These are phyloP conservation scores for Strix occidentalis DNA, from an alignment of 2,797 vertebrate genomes.

Conservation along the genomic window DNA sequence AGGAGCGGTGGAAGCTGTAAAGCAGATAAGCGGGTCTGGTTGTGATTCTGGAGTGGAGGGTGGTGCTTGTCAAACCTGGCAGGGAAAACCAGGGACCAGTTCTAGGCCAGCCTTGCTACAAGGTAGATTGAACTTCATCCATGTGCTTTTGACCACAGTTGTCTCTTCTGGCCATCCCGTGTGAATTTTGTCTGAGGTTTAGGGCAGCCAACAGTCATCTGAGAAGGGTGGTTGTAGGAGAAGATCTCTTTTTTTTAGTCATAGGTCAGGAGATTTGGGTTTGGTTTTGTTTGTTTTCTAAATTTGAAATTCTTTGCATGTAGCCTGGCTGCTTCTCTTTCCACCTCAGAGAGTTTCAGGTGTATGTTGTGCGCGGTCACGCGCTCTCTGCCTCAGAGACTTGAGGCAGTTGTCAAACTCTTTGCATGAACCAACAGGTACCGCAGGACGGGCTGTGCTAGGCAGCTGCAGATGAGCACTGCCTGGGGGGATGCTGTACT, in stretches of 20 bases:
- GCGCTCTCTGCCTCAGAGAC: fast-evolving
- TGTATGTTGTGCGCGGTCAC: fast-evolving
- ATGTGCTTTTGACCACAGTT: fast-evolving
- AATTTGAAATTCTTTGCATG: fast-evolving
- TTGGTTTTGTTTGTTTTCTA: background rate
- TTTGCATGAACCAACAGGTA: fast-evolving
- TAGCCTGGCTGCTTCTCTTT: background rate
- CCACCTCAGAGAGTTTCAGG: background rate
- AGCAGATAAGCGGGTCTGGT: fast-evolving
- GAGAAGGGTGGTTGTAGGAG: background rate
- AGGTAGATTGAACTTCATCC: background rate
- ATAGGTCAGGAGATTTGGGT: background rate
- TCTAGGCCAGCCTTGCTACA: background rate
- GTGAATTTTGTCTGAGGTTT: background rate
- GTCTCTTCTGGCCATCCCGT: fast-evolving
- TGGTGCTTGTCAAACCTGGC: background rate
- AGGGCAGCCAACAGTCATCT: background rate
- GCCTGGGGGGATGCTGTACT: background rate
- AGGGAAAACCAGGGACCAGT: background rate
- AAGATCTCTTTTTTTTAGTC: background rate
- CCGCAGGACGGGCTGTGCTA: fast-evolving
- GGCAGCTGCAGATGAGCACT: background rate
- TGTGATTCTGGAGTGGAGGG: fast-evolving
- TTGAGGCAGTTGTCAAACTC: no score
- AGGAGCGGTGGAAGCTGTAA: background rate